Base-by-base conservation (phyloP, 2,113 vertebrate genomes). In the Gorsachius goisagi region DNA sequence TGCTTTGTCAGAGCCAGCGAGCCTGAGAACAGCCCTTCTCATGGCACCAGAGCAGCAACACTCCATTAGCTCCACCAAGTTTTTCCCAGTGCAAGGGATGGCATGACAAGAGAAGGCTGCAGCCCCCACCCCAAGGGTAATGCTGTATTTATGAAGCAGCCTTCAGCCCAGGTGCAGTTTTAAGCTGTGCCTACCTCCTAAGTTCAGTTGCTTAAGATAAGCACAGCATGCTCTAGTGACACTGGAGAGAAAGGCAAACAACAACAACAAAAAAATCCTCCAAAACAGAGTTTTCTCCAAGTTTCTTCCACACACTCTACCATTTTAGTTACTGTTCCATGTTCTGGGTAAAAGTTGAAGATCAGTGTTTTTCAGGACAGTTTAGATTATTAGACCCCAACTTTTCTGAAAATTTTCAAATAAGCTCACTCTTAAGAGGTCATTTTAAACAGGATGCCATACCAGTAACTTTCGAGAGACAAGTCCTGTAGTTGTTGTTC, bases 21-120 rank as follows among this genome's bases (percentile, higher is more conserved):
- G 47, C 6, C 76, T 2, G 2, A 62, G 47, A 72, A 72, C 6
- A 15, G 67, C 22, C 24, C n/a, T 60, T 47, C 63, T 41, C 22
- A 0, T 8, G 41, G 59, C 73, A 52, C 45, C 0, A 0, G 24
- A 76, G 68, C 21, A 64, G 35, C 85, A 69, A 41, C 30, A 45
- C 15, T 32, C 26, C 77, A 16, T 8, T 12, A n/a, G 8, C 68
- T 63, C 27, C 53, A 32, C 37, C 2, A 15, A 75, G 37, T 23
- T n/a, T 15, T 30, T 30, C 37, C 15, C 63, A 27, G 18, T 15
- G 47, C 52, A 67, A 67, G n/a, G 23, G 52, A 18, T 14, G 15
- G 62, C 20, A 6, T 4, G 24, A 63, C 60, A 80, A 66, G 68
- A 53, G 23, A 67, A 44, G 23, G n/a, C 52, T 89, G 49, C 58